These are phyloP conservation scores for Stictocephala bisonia DNA, from an alignment of 2,888 invertebrate genomes.

Conservation along the genomic window DNA sequence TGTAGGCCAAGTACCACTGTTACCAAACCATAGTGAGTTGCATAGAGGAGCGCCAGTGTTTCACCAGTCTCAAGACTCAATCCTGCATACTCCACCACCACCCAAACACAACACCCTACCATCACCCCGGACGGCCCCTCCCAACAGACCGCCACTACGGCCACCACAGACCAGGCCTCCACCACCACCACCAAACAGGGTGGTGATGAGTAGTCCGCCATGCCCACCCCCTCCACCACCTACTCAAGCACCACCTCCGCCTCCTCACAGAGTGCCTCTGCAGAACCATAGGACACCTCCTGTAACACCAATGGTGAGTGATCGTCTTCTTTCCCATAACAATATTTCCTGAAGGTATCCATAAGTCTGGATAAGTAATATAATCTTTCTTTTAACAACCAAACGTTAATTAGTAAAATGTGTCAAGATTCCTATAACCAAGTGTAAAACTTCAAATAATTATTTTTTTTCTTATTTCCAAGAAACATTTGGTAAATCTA, in stretches of 20 bases:
- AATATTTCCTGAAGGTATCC: not conserved
- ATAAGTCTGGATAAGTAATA: too few species aligned
- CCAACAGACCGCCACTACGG: slow-evolving; percentile 68
- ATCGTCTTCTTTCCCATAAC: not conserved
- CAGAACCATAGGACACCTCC: slow-evolving; percentile 49
- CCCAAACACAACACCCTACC: slow-evolving; percentile 48
- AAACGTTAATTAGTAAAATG: too few species aligned
- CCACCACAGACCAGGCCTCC: slow-evolving; percentile 70
- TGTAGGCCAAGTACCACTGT: slow-evolving; percentile 48
- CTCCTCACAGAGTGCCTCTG: slow-evolving; percentile 50
- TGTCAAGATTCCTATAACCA: too few species aligned
- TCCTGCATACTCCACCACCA: slow-evolving; percentile 63
- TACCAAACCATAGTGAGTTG: slow-evolving; percentile 54
- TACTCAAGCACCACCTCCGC: slow-evolving; percentile 52
- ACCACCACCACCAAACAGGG: slow-evolving; percentile 67
- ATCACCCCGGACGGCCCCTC: slow-evolving; percentile 63
- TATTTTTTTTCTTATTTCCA: too few species aligned
- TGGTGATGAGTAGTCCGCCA: slow-evolving; percentile 57
- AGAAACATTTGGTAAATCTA: too few species aligned
- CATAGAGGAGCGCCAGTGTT: slow-evolving; percentile 66
- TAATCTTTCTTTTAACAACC: too few species aligned
- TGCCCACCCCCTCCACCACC: slow-evolving; percentile 59
- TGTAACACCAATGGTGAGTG: slow-evolving; percentile 53
- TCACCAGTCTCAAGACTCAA: slow-evolving; percentile 69
- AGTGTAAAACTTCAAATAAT: too few species aligned